These are phyloP conservation scores for Lochmaea capreae DNA, from an alignment of 2,888 invertebrate genomes.

Conservation along the genomic window DNA sequence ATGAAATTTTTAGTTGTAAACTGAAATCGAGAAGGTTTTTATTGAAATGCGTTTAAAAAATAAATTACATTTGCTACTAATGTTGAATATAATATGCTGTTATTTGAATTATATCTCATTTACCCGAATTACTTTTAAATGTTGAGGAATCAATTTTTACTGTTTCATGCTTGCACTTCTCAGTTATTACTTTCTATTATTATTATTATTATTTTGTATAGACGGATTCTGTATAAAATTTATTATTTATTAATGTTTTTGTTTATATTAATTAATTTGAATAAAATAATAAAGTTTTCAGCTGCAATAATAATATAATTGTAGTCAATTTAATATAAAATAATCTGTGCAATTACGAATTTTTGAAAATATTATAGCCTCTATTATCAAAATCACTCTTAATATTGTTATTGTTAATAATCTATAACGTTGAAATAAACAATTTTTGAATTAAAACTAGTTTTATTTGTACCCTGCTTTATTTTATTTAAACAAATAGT, in stretches of 20 bases:
- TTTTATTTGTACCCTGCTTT: neutral
- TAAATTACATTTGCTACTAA: too few species aligned
- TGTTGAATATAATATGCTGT: too few species aligned
- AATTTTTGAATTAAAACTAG: neutral
- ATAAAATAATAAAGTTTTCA: slow-evolving; percentile 4
- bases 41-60: too few species aligned
- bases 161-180: too few species aligned
- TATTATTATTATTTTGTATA: too few species aligned
- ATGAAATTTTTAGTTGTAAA: too few species aligned
- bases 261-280: neutral
- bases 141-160: too few species aligned
- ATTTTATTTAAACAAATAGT: too few species aligned
- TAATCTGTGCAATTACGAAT: slow-evolving; percentile 40
- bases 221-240: neutral
- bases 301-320: slow-evolving; percentile 40
- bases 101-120: too few species aligned
- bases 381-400: slow-evolving; percentile 26
- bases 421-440: slow-evolving; percentile 30
- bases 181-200: too few species aligned
- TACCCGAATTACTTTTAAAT: too few species aligned
- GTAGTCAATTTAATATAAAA: slow-evolving; percentile 40
- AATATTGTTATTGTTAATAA: slow-evolving; percentile 34
- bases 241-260: neutral
- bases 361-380: slow-evolving; percentile 31
- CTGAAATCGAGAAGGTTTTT: too few species aligned